These are phyloP conservation scores for Enteromius fasciolatus DNA, from an alignment of 2,797 vertebrate genomes.

Conservation along the genomic window DNA sequence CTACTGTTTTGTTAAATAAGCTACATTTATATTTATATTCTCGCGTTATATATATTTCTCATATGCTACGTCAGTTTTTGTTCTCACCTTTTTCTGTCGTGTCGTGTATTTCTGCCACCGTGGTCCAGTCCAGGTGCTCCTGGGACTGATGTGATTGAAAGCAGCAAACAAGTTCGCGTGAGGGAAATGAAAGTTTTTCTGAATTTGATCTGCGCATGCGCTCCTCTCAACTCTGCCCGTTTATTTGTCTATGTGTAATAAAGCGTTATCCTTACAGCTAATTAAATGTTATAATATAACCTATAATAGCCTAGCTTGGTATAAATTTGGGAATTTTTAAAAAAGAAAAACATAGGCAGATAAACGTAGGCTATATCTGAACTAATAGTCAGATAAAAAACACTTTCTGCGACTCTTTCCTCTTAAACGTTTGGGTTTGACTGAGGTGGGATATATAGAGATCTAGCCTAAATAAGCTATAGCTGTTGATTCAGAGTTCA, in stretches of 20 bases:
- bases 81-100: conserved; percentile 18
- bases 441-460: not conserved
- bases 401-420: not conserved
- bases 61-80: not conserved
- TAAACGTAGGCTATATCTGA: too few species aligned
- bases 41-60: not conserved
- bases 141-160: not conserved
- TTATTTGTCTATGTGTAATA: not conserved
- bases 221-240: not conserved
- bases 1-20: not conserved
- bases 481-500: not conserved
- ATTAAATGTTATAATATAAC: not conserved
- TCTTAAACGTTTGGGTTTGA: not conserved
- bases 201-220: conserved; percentile 15
- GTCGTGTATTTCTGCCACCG: not conserved
- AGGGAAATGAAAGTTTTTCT: not conserved
- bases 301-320: not conserved
- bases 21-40: not conserved
- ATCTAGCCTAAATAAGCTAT: not conserved
- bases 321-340: not conserved
- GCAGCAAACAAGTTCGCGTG: not conserved
- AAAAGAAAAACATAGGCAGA: too few species aligned
- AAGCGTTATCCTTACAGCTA: not conserved
- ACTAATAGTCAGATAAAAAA: not conserved
- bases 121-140: conserved; percentile 1